A percentile compares a stretch with the other conserved stretches of the same genome.
Conservation (phyloP, 2,888 invertebrate species). For the Ephialtes manifestator region DNA sequence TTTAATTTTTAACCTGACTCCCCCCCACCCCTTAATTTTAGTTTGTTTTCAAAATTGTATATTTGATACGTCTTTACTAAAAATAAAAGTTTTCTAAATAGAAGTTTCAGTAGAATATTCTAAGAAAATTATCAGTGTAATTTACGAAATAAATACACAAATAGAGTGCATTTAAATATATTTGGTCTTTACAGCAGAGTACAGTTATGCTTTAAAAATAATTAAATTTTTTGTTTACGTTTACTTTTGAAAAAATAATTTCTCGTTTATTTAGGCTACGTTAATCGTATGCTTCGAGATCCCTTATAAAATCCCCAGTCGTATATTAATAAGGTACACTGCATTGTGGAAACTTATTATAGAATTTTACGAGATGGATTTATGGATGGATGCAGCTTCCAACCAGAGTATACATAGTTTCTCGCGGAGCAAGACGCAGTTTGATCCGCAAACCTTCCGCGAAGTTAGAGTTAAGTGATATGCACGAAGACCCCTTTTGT, state of each 20-base stretch:
- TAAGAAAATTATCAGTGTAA: no score
- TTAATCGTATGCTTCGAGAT: not conserved
- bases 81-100: no score
- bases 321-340: not conserved
- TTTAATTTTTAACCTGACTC: no score
- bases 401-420: not conserved
- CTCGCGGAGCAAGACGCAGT: not conserved
- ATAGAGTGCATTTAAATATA: no score
- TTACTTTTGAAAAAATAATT: no score
- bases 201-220: no score
- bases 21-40: no score
- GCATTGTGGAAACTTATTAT: not conserved
- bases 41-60: not conserved
- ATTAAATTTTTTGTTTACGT: no score
- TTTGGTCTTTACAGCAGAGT: no score
- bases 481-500: constrained; percentile 27
- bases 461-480: constrained; percentile 19
- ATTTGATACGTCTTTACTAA: not conserved
- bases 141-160: no score
- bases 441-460: not conserved
- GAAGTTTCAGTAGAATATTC: no score
- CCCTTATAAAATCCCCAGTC: not conserved
- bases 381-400: not conserved
- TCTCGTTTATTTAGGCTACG: not conserved
- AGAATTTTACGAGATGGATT: not conserved